A percentile compares a stretch with the other conserved stretches of the same genome.
These are phyloP conservation scores for Corythucha ciliata DNA, from an alignment of 2,888 invertebrate genomes.

Conservation along the genomic window DNA sequence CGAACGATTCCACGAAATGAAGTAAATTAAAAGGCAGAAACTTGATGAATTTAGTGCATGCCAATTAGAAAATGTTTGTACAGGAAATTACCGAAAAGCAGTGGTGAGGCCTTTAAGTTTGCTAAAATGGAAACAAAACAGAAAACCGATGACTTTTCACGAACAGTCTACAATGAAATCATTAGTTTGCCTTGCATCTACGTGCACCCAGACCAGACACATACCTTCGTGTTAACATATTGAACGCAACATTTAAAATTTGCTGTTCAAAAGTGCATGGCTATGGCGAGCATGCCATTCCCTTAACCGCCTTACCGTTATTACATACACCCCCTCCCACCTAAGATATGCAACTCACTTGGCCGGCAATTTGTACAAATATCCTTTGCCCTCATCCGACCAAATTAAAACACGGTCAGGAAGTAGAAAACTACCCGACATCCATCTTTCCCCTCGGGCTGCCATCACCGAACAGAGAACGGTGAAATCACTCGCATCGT, in stretches of 20 bases:
- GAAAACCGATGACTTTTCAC: conserved; percentile 19
- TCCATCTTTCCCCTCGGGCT: conserved; percentile 85
- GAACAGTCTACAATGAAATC: neutral
- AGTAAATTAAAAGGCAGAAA: neutral
- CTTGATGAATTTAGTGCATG: neutral
- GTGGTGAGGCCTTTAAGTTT: conserved; percentile 30
- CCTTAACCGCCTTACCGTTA: no score
- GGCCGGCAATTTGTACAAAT: conserved; percentile 88
- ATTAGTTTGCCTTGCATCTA: no score
- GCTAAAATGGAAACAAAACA: conserved; percentile 28
- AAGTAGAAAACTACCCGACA: conserved; percentile 88
- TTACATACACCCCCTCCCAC: no score
- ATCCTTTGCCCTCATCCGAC: conserved; percentile 93
- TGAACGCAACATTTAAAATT: no score
- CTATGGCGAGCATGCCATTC: no score
- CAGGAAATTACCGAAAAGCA: conserved; percentile 24
- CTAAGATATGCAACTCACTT: conserved; percentile 76
- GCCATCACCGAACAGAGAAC: conserved; percentile 85
- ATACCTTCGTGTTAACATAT: no score
- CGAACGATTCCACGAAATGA: neutral
- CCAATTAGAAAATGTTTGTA: neutral
- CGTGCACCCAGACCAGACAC: no score
- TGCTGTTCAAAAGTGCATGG: no score
- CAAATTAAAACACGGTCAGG: conserved; percentile 88
- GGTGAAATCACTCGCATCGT: conserved; percentile 87